Percentiles rank a stretch among this genome's conserved stretches.
These are phyloP conservation scores for Channa argus DNA, from an alignment of 2,113 vertebrate genomes.

Conservation along the genomic window DNA sequence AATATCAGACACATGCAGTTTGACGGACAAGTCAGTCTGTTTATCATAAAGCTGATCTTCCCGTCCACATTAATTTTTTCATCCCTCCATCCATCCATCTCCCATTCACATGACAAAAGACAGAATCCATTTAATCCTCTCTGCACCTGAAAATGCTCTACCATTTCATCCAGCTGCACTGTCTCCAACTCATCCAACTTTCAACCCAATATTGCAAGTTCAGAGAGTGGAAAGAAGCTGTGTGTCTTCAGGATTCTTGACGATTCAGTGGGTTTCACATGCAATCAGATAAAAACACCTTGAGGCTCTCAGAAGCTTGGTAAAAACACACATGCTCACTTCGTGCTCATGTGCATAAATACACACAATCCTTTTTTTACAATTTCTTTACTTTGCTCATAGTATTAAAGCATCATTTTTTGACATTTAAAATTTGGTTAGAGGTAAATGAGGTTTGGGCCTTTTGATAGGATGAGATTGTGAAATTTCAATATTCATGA, in stretches of 20 bases:
- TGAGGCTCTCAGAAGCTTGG: conserved; percentile 31
- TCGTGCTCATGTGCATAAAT: neutral
- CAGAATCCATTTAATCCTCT: neutral
- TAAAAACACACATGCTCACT: conserved; percentile 9
- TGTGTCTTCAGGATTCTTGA: conserved; percentile 37
- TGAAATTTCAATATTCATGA: conserved; percentile 65
- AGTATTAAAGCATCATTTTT: neutral
- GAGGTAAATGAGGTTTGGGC: conserved; percentile 35
- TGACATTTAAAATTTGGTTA: conserved; percentile 39
- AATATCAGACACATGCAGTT: conserved; percentile 1
- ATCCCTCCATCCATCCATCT: conserved; percentile 3
- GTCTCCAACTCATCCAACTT: neutral
- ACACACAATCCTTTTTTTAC: neutral
- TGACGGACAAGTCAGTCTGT: conserved; percentile 3
- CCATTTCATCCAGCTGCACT: conserved; percentile 9
- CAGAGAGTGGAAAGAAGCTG: neutral
- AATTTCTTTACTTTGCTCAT: conserved; percentile 8
- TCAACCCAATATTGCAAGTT: conserved; percentile 15
- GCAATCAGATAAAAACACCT: conserved; percentile 29
- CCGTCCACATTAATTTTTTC: neutral
- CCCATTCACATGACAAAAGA: neutral
- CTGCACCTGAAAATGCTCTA: neutral
- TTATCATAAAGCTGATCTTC: conserved; percentile 3
- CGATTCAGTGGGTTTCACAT: conserved; percentile 26
- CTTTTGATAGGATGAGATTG: conserved; percentile 41